Percentiles rank a stretch among this genome's conserved stretches.
Evolutionary conservation across 2,888 invertebrate species (phyloP).

Genomic region (Caenorhabditis sinica): DNA sequence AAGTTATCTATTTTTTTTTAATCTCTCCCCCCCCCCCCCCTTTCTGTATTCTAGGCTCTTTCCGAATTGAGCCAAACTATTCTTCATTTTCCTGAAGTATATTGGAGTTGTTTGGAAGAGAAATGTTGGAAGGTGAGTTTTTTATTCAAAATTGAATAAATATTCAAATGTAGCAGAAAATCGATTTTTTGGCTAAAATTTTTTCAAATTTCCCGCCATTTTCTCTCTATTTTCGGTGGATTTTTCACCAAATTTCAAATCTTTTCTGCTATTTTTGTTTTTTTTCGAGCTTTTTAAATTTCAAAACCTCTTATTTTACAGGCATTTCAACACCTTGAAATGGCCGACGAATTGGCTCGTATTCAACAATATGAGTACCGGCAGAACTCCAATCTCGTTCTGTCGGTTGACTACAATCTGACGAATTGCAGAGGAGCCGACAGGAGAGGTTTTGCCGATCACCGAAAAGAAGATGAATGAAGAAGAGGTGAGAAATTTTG

Average conservation of each 20-base stretch:
- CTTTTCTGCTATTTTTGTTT: background rate
- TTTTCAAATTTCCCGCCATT: background rate
- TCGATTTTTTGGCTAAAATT: too few relatives aligned
- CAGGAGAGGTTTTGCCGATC: constrained; percentile 96
- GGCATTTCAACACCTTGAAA: constrained; percentile 84
- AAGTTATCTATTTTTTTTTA: too few relatives aligned
- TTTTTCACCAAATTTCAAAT: background rate
- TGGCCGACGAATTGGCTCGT: constrained; percentile 99
- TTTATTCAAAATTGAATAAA: too few relatives aligned
- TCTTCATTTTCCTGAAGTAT: too few relatives aligned
- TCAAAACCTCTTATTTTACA: constrained; percentile 1
- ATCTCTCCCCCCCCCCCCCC: too few relatives aligned
- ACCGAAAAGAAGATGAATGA: constrained; percentile 90
- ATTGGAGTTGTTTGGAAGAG: too few relatives aligned
- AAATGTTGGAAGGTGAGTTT: too few relatives aligned
- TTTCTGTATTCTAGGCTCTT: too few relatives aligned
- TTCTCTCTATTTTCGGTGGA: background rate
- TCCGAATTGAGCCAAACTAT: too few relatives aligned
- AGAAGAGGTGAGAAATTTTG: constrained; percentile 88
- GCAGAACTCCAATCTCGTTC: constrained; percentile 99
- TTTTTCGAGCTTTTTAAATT: background rate
- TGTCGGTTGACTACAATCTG: constrained; percentile 98
- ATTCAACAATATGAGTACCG: constrained; percentile 97
- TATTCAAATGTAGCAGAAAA: too few relatives aligned
- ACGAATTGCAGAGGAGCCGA: constrained; percentile 98